Evolutionary conservation across 2,797 vertebrate genomes (phyloP), one percentile per base, ranked within the genome.

Genomic region (Brachyrhaphis roseni): DNA sequence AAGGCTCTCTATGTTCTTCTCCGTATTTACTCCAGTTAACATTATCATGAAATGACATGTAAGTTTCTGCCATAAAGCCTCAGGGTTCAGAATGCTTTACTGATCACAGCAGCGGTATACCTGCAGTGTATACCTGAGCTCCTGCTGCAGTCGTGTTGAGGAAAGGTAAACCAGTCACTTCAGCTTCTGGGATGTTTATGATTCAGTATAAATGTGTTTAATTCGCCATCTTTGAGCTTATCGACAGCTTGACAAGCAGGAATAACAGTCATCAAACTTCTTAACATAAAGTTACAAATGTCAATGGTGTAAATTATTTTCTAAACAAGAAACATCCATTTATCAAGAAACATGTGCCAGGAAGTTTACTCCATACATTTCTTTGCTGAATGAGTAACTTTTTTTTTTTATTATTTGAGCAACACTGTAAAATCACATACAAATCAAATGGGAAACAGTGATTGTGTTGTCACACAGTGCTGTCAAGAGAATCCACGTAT

Each of bases 1-100:
- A 85, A 86, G 89, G 81, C 70, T 28, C 28, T 49, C 73, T 51
- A 1, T 64, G 51, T 72, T 86, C 36, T 8, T 81, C 57, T 81
- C 49, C 49, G 57, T 76, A 76, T 41, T 34, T 66, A 23, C 43
- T 75, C 64, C 36, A 78, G 49, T 74, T 31, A 5, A 75, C 64
- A 36, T 47, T 39, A 39, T 20, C 23, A 36, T 36, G 20, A 66
- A 39, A 12, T 39, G 31, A 10, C 34, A 62, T 62, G 53, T 28
- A 62, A 5, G 57, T 34, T 64, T 64, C 34, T 64, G 34, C 8
- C 16, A 39, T 66, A 26, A 26, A 66, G 20, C 64, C 34, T 23
- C 1, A 39, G 20, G 20, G 36, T 41, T 41, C 18, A 41, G 64
- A 68, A 68, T 12, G 64, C 20, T 41, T 68, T 39, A 26, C 18